These are phyloP conservation scores for Leptura quadrifasciata DNA, from an alignment of 2,888 invertebrate genomes.

Conservation along the genomic window DNA sequence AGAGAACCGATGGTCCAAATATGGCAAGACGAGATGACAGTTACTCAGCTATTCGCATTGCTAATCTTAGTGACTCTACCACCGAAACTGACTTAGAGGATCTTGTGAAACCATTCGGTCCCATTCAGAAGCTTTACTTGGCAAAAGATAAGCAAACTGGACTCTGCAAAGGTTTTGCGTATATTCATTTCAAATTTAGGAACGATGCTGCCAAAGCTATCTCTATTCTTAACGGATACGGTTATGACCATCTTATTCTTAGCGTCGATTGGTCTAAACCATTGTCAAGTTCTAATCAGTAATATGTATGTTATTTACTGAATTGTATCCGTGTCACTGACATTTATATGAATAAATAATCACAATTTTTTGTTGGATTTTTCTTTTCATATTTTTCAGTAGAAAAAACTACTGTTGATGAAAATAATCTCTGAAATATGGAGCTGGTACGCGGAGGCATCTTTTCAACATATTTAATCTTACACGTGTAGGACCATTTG, in stretches of 20 bases:
- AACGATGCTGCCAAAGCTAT: slow-evolving; percentile 96
- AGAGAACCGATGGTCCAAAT: slow-evolving; percentile 80
- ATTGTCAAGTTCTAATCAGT: slow-evolving; percentile 45
- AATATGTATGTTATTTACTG: slow-evolving; percentile 17
- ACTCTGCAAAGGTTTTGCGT: slow-evolving; percentile 97
- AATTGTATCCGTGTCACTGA: neutral
- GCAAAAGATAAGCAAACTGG: slow-evolving; percentile 95
- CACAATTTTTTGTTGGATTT: neutral
- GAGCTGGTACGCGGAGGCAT: too few species aligned
- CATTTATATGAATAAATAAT: slow-evolving; percentile 22
- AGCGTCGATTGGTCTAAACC: slow-evolving; percentile 99
- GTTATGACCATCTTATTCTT: slow-evolving; percentile 98
- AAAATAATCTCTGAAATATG: too few species aligned
- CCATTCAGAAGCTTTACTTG: slow-evolving; percentile 93
- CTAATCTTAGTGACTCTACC: slow-evolving; percentile 97
- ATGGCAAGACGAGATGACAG: slow-evolving; percentile 85
- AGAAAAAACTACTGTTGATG: too few species aligned
- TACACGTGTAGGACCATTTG: too few species aligned
- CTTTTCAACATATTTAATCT: too few species aligned
- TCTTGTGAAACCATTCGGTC: slow-evolving; percentile 94
- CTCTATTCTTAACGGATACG: slow-evolving; percentile 90
- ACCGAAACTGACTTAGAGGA: slow-evolving; percentile 96
- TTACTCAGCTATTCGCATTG: slow-evolving; percentile 93
- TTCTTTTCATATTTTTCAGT: neutral
- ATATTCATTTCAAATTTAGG: slow-evolving; percentile 95